Evolutionary conservation across 2,888 invertebrate genomes (phyloP).

Genomic region (Synergus itoensis): DNA sequence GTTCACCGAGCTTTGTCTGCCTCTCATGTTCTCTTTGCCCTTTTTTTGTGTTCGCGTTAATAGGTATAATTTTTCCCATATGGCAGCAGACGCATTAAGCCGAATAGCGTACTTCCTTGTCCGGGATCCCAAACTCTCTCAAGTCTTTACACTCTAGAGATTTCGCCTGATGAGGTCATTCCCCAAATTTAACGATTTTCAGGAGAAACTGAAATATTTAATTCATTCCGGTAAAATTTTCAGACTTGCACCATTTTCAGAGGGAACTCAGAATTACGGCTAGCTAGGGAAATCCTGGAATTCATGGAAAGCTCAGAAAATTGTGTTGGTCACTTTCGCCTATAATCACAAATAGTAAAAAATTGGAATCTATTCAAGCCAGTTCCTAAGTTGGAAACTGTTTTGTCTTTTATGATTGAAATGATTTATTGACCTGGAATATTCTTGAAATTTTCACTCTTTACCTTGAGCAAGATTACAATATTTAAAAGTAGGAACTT

Average conservation of each 20-base stretch:
- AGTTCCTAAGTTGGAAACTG: neutral
- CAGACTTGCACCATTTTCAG: no score
- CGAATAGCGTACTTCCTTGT: slow-evolving; percentile 18
- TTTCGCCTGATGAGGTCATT: neutral
- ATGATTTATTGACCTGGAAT: neutral
- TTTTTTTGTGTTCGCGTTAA: neutral
- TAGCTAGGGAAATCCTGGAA: no score
- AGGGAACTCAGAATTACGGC: no score
- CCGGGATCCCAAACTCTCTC: neutral
- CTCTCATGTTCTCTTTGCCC: slow-evolving; percentile 31
- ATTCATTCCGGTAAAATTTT: neutral
- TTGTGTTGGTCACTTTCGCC: no score
- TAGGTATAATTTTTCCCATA: slow-evolving; percentile 35
- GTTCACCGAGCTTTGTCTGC: slow-evolving; percentile 25
- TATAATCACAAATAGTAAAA: neutral
- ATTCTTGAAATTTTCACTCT: neutral
- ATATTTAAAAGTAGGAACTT: neutral
- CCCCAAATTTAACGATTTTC: neutral
- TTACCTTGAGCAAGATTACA: neutral
- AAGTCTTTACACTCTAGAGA: neutral
- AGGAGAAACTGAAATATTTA: no score
- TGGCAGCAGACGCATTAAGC: slow-evolving; percentile 18
- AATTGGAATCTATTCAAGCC: neutral
- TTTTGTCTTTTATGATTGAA: neutral
- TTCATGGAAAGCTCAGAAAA: no score